phyloP scores from a whole-genome alignment of 2,797 vertebrate species.

The Lutjanus campechanus region DNA sequence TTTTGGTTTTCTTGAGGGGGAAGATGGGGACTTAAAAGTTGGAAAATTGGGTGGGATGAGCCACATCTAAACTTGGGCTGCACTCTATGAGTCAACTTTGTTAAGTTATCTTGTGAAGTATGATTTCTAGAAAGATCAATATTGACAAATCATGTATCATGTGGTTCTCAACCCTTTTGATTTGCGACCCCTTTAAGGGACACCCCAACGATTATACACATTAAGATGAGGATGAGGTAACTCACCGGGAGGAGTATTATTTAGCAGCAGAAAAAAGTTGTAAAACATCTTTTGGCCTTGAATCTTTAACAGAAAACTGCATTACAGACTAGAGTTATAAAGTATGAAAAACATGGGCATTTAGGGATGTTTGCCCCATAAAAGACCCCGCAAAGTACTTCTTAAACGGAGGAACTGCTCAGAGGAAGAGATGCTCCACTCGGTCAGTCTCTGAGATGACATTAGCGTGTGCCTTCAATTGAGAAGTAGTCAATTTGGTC shows the following conservation, averaged over 20 bases:
- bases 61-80: slow-evolving; percentile 72
- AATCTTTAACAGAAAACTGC: not conserved
- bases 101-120: not conserved
- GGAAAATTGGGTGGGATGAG: slow-evolving; percentile 47
- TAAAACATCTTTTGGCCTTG: not conserved
- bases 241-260: not conserved
- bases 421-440: no score
- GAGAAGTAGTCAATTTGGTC: no score
- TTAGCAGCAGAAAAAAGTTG: not conserved
- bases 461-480: no score
- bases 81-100: slow-evolving; percentile 9
- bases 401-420: no score
- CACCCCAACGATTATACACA: not conserved
- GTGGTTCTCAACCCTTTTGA: slow-evolving; percentile 2
- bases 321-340: not conserved
- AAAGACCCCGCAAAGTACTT: no score
- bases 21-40: slow-evolving; percentile 20
- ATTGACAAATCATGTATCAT: not conserved
- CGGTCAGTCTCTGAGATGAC: no score
- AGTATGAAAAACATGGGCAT: not conserved
- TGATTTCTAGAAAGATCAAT: not conserved
- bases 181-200: not conserved
- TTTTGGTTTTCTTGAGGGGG: slow-evolving; percentile 58
- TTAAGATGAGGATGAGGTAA: not conserved
- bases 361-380: not conserved